A percentile compares a stretch with the other conserved stretches of the same genome.
These are phyloP conservation scores for Osmoderma eremita DNA, from an alignment of 2,888 invertebrate species.

Conservation along the genomic window DNA sequence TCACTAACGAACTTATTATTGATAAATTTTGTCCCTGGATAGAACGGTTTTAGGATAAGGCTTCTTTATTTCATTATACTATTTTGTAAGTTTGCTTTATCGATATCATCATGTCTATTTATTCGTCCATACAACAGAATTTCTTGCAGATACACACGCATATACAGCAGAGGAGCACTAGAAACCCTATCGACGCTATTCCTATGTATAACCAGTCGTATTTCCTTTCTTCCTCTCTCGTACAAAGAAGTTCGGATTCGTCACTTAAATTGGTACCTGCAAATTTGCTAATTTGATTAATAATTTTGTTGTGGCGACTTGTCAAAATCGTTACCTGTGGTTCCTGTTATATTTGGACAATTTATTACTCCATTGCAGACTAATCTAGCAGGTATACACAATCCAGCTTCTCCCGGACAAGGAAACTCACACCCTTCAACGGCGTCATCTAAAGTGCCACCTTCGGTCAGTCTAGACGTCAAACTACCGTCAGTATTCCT, in stretches of 20 bases:
- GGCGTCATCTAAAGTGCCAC: conserved; percentile 58
- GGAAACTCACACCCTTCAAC: conserved; percentile 82
- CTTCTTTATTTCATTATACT: conserved; percentile 32
- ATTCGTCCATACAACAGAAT: conserved; percentile 53
- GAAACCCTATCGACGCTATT: conserved; percentile 54
- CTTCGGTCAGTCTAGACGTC: conserved; percentile 78
- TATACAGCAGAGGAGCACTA: conserved; percentile 57
- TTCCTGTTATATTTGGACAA: conserved; percentile 78
- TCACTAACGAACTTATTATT: conserved; percentile 31
- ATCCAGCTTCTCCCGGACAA: conserved; percentile 84
- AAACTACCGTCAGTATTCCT: conserved; percentile 85
- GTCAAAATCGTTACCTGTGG: conserved; percentile 59
- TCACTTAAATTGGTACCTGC: conserved; percentile 68
- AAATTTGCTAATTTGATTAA: conserved; percentile 2
- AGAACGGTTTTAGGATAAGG: conserved; percentile 38
- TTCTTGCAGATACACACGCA: conserved; percentile 60
- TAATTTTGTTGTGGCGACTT: no score
- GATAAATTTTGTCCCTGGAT: conserved; percentile 13
- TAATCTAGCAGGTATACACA: conserved; percentile 84
- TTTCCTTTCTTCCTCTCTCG: conserved; percentile 55
- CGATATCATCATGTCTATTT: conserved; percentile 12
- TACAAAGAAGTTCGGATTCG: conserved; percentile 80
- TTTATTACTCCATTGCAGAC: conserved; percentile 90
- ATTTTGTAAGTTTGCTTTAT: conserved; percentile 11
- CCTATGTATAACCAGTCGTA: conserved; percentile 61